Evolutionary conservation across 2,888 invertebrate genomes (phyloP).

Genomic region (Prenolepis imparis): DNA sequence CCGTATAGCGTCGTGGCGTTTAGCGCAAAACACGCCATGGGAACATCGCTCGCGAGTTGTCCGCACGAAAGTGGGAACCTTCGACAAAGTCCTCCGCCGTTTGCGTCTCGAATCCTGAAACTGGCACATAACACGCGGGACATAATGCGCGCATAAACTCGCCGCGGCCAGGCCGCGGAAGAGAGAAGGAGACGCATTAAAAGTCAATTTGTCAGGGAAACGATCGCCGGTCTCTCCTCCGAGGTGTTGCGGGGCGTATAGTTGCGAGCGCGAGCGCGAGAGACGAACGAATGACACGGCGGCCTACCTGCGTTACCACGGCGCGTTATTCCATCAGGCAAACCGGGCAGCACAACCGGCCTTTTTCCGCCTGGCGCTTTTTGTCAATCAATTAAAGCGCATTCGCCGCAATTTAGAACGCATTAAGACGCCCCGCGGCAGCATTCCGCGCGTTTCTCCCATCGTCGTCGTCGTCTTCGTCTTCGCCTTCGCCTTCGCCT

Average conservation of each 20-base stretch:
- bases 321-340: slow-evolving; percentile 54
- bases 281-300: slow-evolving; percentile 70
- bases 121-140: neutral
- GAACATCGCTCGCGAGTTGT: neutral
- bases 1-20: neutral
- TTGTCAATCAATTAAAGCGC: slow-evolving; percentile 80
- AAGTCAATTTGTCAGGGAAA: slow-evolving; percentile 76
- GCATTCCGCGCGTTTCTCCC: slow-evolving; percentile 74
- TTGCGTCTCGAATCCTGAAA: slow-evolving; percentile 15
- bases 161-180: neutral
- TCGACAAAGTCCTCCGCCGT: neutral
- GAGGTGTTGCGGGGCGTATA: slow-evolving; percentile 45
- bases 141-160: slow-evolving; percentile 17
- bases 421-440: slow-evolving; percentile 74
- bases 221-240: slow-evolving; percentile 38
- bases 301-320: slow-evolving; percentile 40
- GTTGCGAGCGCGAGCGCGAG: slow-evolving; percentile 48
- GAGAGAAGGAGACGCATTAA: slow-evolving; percentile 64
- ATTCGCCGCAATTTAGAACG: slow-evolving; percentile 79
- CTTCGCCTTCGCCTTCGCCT: slow-evolving; percentile 30
- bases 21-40: neutral
- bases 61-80: neutral
- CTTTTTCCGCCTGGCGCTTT: slow-evolving; percentile 74
- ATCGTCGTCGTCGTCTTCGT: slow-evolving; percentile 27
- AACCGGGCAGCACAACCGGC: slow-evolving; percentile 39